Percentiles rank a stretch among this genome's conserved stretches.
These are phyloP conservation scores for Echinometra lucunter DNA, from an alignment of 53 echinoderm and acorn worm genomes.

Conservation along the genomic window DNA sequence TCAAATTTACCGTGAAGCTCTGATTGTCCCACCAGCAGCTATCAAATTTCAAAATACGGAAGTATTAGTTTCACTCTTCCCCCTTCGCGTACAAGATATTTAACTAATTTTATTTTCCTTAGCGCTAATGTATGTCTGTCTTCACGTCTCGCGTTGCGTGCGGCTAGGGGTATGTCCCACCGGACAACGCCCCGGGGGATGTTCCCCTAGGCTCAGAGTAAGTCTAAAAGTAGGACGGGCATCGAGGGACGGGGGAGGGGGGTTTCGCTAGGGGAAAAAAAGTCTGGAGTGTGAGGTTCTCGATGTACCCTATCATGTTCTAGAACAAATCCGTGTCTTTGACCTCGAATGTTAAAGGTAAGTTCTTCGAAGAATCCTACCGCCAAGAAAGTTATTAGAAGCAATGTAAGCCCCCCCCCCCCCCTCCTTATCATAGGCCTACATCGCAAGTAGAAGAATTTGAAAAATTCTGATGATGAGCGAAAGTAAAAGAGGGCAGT, in stretches of 20 bases:
- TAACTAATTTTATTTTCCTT: slow-evolving; percentile 62
- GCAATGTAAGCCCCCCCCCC: neutral
- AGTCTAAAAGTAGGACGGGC: slow-evolving; percentile 53
- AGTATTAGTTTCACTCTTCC: slow-evolving; percentile 58
- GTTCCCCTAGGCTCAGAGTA: slow-evolving; percentile 49
- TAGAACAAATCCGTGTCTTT: slow-evolving; percentile 20
- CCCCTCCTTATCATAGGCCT: neutral
- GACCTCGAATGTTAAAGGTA: slow-evolving; percentile 24
- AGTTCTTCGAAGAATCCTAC: neutral
- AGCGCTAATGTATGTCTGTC: slow-evolving; percentile 54
- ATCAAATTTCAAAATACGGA: slow-evolving; percentile 66
- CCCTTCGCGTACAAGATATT: slow-evolving; percentile 20
- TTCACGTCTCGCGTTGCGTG: slow-evolving; percentile 62
- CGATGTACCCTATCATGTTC: neutral
- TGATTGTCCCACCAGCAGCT: slow-evolving; percentile 57
- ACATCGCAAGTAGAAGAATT: neutral
- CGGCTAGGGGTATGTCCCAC: slow-evolving; percentile 55
- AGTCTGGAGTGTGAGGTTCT: slow-evolving; percentile 22
- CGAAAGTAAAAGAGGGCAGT: neutral
- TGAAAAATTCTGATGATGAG: neutral
- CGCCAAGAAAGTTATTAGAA: neutral
- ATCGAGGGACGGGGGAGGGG: slow-evolving; percentile 41
- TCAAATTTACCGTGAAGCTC: slow-evolving; percentile 26
- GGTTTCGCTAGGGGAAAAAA: neutral
- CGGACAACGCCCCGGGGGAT: slow-evolving; percentile 64